Conservation (phyloP, 2,113 vertebrate genomes). For the Callipepla californica region DNA sequence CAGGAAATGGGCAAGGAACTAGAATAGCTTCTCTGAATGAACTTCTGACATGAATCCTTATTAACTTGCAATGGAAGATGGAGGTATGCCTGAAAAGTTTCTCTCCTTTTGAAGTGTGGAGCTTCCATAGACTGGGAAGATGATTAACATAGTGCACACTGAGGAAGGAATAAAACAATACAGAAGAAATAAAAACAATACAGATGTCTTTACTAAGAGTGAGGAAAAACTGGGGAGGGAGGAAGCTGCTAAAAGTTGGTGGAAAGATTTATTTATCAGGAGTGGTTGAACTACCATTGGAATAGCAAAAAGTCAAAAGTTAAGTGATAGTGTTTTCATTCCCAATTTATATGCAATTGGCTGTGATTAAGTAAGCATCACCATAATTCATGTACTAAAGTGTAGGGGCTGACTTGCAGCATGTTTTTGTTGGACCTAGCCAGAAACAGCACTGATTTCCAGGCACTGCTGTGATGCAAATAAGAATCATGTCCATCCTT, state of each 20-base stretch:
- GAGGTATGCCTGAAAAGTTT: neutral
- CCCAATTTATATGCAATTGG: neutral
- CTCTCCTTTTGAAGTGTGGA: neutral
- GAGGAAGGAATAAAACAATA: neutral
- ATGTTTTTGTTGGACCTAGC: neutral
- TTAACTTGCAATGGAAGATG: neutral
- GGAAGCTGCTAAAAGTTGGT: neutral
- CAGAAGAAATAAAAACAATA: neutral
- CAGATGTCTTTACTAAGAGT: neutral
- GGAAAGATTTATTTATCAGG: neutral
- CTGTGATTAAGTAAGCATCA: neutral
- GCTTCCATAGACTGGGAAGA: neutral
- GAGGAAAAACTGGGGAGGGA: neutral
- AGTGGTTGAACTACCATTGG: neutral
- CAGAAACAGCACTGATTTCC: neutral
- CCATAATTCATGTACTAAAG: neutral
- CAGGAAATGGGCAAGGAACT: neutral
- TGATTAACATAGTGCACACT: accelerated
- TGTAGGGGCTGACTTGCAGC: neutral
- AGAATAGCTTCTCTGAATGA: neutral
- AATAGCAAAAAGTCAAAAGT: neutral
- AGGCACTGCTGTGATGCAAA: neutral
- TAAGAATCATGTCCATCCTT: neutral
- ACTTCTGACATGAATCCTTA: neutral
- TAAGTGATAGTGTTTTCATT: neutral